phyloP scores from a whole-genome alignment of 2,797 vertebrate genomes.

The Clarias platycephalus region DNA sequence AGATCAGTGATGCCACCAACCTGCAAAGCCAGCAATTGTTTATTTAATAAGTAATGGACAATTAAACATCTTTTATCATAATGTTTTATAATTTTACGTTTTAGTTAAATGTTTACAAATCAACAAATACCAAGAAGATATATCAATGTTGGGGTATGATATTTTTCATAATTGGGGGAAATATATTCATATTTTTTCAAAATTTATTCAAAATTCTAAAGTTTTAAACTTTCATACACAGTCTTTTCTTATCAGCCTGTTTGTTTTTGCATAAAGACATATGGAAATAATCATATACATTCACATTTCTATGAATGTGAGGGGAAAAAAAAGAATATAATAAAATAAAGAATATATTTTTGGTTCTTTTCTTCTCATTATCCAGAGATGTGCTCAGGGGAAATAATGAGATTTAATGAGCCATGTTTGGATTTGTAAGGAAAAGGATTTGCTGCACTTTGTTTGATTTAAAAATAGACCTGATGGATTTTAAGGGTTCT shows the following conservation, averaged over 20 bases:
- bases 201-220: background rate
- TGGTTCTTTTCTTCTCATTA: conserved; percentile 22
- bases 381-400: conserved; percentile 43
- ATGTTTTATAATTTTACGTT: background rate
- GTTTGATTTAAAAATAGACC: conserved; percentile 47
- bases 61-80: background rate
- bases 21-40: background rate
- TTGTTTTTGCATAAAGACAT: background rate
- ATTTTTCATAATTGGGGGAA: no score
- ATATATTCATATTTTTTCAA: background rate
- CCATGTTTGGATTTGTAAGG: conserved; percentile 41
- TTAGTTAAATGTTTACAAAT: background rate
- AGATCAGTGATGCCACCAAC: conserved; percentile 40
- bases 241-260: background rate
- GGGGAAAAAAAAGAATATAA: background rate
- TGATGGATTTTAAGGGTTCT: conserved; percentile 41
- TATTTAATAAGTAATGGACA: conserved; percentile 18
- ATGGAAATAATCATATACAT: background rate
- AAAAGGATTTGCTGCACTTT: conserved; percentile 26
- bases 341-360: conserved; percentile 18
- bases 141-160: no score
- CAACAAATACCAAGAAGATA: background rate
- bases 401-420: conserved; percentile 56
- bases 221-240: background rate
- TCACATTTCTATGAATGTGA: background rate